Percentiles rank a stretch among this genome's conserved stretches.
phyloP scores from a whole-genome alignment of 2,888 invertebrate species.

The Acanthosoma haemorrhoidale region DNA sequence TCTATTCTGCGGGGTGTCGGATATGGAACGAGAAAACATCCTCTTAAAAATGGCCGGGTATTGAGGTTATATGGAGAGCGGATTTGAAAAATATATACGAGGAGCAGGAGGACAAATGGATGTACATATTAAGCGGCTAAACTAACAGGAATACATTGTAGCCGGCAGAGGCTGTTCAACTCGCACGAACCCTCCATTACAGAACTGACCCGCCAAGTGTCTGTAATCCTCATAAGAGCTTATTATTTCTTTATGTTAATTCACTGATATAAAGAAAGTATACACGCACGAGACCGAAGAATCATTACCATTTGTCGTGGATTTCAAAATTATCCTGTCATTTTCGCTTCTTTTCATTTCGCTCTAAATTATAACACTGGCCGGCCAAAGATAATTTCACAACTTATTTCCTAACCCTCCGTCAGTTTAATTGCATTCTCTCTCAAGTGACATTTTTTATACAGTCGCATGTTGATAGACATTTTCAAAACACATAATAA shows the following conservation, averaged over 20 bases:
- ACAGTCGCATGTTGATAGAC: too few relatives aligned
- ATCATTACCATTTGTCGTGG: not conserved
- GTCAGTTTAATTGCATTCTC: not conserved
- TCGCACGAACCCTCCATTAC: not conserved
- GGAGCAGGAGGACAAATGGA: not conserved
- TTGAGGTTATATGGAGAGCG: not conserved
- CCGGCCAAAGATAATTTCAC: not conserved
- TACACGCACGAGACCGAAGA: slow-evolving; percentile 1
- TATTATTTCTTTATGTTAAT: slow-evolving; percentile 24
- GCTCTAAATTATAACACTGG: not conserved
- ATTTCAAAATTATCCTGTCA: not conserved
- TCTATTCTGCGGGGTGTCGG: not conserved
- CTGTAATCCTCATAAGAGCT: not conserved
- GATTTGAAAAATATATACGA: slow-evolving; percentile 17
- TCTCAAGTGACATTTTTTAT: not conserved
- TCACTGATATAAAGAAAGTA: slow-evolving; percentile 2
- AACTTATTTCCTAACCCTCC: not conserved
- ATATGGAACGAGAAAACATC: not conserved
- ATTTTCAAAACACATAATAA: too few relatives aligned
- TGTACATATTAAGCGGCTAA: slow-evolving; percentile 16
- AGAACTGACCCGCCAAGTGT: not conserved
- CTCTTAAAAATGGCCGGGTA: not conserved
- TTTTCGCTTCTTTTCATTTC: too few relatives aligned
- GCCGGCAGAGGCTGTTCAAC: slow-evolving; percentile 1
- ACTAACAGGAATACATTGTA: slow-evolving; percentile 19